Percentiles rank a stretch among this genome's conserved stretches.
These are phyloP conservation scores for Entomyzon cyanotis DNA, from an alignment of 2,113 vertebrate species.

Conservation along the genomic window DNA sequence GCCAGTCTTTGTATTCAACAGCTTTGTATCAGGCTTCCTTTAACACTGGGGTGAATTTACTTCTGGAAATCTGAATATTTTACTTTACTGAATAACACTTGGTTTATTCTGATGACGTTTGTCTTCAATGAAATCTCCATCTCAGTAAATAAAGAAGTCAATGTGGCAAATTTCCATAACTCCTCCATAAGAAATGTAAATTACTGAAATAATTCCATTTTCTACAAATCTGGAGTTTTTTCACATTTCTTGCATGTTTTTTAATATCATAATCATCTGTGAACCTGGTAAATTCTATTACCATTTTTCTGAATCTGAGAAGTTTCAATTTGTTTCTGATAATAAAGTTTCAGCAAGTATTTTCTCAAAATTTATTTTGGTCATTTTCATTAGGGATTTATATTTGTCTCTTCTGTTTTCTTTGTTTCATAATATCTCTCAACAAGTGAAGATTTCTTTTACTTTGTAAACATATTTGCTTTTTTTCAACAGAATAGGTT, in stretches of 20 bases:
- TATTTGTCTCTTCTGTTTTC: not conserved
- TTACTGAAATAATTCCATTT: not conserved
- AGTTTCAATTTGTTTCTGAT: not conserved
- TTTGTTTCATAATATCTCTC: not conserved
- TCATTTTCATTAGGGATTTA: not conserved
- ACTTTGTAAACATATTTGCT: not conserved
- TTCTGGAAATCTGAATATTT: not conserved
- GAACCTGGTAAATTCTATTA: not conserved
- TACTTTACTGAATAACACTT: not conserved
- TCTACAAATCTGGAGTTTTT: not conserved
- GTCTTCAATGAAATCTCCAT: not conserved
- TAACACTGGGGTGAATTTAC: not conserved
- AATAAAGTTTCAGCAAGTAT: not conserved
- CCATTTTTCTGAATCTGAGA: not conserved
- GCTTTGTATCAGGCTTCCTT: not conserved
- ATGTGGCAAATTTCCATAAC: not conserved
- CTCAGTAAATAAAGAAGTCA: not conserved
- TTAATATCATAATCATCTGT: not conserved
- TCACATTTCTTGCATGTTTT: not conserved
- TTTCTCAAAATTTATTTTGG: not conserved
- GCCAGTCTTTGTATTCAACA: not conserved
- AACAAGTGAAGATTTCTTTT: not conserved
- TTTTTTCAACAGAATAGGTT: not conserved
- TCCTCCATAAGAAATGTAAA: not conserved
- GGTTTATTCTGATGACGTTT: not conserved